A percentile compares a stretch with the other conserved stretches of the same genome.
phyloP scores from a whole-genome alignment of 2,888 invertebrate species.

The Rhorus exstirpatorius region DNA sequence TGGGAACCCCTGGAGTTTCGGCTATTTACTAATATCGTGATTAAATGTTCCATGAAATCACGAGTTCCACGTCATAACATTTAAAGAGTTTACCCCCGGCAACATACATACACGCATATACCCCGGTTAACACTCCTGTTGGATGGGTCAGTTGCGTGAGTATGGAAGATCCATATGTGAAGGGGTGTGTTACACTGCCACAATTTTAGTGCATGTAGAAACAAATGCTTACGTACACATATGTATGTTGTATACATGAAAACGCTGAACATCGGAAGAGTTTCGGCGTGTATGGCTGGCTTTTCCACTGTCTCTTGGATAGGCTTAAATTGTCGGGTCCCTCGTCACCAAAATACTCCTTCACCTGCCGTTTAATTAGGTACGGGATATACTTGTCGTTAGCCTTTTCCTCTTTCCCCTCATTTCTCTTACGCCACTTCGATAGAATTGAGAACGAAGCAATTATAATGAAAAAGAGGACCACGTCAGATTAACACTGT shows the following conservation, averaged over 20 bases:
- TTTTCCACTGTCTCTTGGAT: conserved; percentile 73
- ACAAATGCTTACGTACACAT: conserved; percentile 20
- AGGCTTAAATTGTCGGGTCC: conserved; percentile 81
- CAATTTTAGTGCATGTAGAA: conserved; percentile 27
- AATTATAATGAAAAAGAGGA: conserved; percentile 33
- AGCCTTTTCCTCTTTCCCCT: conserved; percentile 64
- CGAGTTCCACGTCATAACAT: conserved; percentile 85
- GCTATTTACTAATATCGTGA: conserved; percentile 84
- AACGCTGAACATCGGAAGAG: conserved; percentile 39
- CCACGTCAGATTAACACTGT: background rate
- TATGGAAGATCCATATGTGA: conserved; percentile 66
- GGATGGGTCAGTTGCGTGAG: conserved; percentile 76
- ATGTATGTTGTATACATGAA: conserved; percentile 29
- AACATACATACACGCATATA: conserved; percentile 63
- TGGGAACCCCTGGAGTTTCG: conserved; percentile 75
- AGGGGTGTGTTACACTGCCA: conserved; percentile 45
- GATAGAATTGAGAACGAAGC: conserved; percentile 43
- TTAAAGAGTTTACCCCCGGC: conserved; percentile 81
- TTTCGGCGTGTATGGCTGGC: conserved; percentile 53
- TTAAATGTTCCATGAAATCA: conserved; percentile 86
- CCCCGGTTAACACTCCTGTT: conserved; percentile 74
- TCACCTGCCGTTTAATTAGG: conserved; percentile 82
- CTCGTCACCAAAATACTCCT: conserved; percentile 82
- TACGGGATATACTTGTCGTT: conserved; percentile 76
- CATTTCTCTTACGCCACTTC: conserved; percentile 48